A percentile compares a stretch with the other conserved stretches of the same genome.
Conservation (phyloP, 2,113 vertebrate species). For the Apodemus sylvaticus region DNA sequence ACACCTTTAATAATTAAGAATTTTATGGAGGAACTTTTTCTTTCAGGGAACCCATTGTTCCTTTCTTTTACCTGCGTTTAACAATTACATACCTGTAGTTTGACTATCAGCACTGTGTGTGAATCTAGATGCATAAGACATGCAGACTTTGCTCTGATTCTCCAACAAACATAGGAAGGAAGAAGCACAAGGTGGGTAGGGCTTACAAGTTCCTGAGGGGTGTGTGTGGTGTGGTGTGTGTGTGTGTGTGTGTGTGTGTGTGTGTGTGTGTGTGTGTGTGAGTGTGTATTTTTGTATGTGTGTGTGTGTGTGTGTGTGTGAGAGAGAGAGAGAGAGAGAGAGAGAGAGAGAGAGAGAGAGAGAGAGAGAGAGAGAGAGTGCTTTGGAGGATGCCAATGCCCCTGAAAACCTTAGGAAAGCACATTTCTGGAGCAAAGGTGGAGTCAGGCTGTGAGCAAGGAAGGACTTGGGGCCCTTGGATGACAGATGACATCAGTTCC, state of each 20-base stretch:
- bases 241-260: too few relatives aligned
- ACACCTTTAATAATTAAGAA: background rate
- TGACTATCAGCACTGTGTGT: fast-evolving
- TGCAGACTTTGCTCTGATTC: background rate
- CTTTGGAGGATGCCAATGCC: background rate
- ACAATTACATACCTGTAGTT: background rate
- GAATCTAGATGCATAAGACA: too few relatives aligned
- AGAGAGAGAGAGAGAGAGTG: too few relatives aligned
- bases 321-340: too few relatives aligned
- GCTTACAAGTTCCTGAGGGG: fast-evolving
- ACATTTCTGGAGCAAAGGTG: background rate
- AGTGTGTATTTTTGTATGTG: too few relatives aligned
- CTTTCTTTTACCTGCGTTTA: background rate
- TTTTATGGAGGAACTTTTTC: background rate
- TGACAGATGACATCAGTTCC: fast-evolving
- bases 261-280: background rate
- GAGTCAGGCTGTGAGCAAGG: background rate
- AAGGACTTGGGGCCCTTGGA: fast-evolving
- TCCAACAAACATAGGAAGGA: fast-evolving
- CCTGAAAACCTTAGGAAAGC: background rate
- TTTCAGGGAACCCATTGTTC: fast-evolving
- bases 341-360: too few relatives aligned
- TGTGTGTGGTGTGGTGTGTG: too few relatives aligned
- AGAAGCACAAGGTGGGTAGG: fast-evolving
- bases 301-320: too few relatives aligned